Base-by-base conservation (phyloP, 2,797 vertebrate genomes). In the Megaceryle alcyon region DNA sequence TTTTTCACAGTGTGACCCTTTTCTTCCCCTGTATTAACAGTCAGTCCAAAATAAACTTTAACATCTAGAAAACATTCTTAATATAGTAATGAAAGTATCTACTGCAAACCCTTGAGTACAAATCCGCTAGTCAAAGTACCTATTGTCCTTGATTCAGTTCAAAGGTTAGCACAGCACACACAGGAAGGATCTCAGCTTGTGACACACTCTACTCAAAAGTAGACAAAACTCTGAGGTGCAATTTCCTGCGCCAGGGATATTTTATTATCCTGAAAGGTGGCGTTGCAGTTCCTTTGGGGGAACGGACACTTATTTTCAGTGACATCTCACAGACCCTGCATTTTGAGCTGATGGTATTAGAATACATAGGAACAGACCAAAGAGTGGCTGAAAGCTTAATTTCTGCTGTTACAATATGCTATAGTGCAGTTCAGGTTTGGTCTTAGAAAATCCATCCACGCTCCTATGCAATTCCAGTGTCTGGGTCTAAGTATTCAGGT, bases 251-350 rank as follows among this genome's bases (percentile, higher is more conserved):
- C 23, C 46, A 51, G 9, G 49, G n/a, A 72, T 23, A 28, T 53
- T 9, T 77, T 59, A 39, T 46, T 48, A 43, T 35, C 48, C 81
- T 6, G 4, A 53, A 57, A 86, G 49, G 28, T 2, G 1, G 25
- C 31, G 49, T 22, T 77, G 39, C 49, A 54, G 54, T 17, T 75
- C 31, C 39, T 5, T 0, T 6, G 28, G 12, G 39, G 26, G 33
- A 33, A 61, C 11, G 37, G 4, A 16, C 13, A 29, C 7, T 10
- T 61, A 3, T 41, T 60, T 77, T n/a, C 75, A 78, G 75, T 6
- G 56, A 46, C 26, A 25, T 4, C 41, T 28, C 0, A 0, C 33
- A 66, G 23, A 70, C 12, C 3, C 20, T 37, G n/a, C 4, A 5
- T 37, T 70, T 69, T 70, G 33, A 82, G 13, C 61, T 53, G 51